Evolutionary conservation across 2,113 vertebrate genomes (phyloP).

Genomic region (Rhynchomys soricoides): DNA sequence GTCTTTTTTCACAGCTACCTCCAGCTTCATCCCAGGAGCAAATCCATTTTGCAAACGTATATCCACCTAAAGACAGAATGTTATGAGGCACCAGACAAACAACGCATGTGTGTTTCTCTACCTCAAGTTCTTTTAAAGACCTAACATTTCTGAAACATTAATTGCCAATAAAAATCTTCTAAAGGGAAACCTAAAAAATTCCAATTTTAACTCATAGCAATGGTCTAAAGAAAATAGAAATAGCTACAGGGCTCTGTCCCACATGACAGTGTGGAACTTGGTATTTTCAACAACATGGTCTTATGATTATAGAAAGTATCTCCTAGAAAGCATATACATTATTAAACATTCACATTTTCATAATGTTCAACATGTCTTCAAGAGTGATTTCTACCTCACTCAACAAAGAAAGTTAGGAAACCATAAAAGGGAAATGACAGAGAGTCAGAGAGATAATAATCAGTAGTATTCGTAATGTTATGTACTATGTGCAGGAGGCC

Average conservation of each 20-base stretch:
- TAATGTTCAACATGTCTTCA: constrained; percentile 32
- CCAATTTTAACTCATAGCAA: neutral
- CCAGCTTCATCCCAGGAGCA: constrained; percentile 97
- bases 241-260: neutral
- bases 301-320: constrained; percentile 26
- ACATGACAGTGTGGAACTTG: neutral
- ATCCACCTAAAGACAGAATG: constrained; percentile 90
- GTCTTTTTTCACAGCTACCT: constrained; percentile 92
- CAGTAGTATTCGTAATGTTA: neutral
- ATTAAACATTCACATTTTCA: constrained; percentile 48
- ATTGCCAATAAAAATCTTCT: constrained; percentile 4
- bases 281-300: constrained; percentile 26
- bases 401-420: constrained; percentile 26
- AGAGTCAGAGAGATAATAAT: constrained; percentile 18
- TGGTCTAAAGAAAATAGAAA: constrained; percentile 25
- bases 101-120: constrained; percentile 19
- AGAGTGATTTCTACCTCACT: constrained; percentile 38
- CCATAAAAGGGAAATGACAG: constrained; percentile 8
- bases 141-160: constrained; percentile 2
- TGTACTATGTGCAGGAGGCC: neutral
- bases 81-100: neutral
- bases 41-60: constrained; percentile 96
- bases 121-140: neutral
- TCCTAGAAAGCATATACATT: constrained; percentile 35
- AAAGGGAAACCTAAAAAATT: constrained; percentile 30